Evolutionary conservation across 2,888 invertebrate species (phyloP).

Genomic region (Lithophane leautieri): DNA sequence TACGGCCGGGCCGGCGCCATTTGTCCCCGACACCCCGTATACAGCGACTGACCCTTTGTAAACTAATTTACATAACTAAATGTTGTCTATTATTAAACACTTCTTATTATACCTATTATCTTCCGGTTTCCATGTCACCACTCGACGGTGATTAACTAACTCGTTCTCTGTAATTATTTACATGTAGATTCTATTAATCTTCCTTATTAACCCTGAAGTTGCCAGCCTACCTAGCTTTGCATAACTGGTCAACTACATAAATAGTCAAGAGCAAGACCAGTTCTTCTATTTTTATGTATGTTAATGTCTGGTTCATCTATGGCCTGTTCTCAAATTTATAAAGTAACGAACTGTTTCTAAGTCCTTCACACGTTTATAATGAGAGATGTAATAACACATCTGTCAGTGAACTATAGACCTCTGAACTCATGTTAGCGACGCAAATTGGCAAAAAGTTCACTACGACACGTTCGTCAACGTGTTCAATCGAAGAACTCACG

Average conservation of each 20-base stretch:
- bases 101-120: conserved; percentile 3
- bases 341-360: conserved; percentile 5
- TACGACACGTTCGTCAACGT: conserved; percentile 44
- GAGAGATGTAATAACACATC: conserved; percentile 41
- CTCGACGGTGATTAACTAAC: conserved; percentile 18
- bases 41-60: conserved; percentile 8
- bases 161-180: conserved; percentile 22
- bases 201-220: conserved; percentile 19
- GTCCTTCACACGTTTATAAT: conserved; percentile 30
- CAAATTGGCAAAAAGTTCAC: conserved; percentile 59
- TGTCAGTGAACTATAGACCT: conserved; percentile 51
- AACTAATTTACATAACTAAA: conserved; percentile 29
- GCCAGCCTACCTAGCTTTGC: conserved; percentile 18
- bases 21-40: conserved; percentile 1
- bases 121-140: conserved; percentile 5
- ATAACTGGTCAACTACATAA: conserved; percentile 36
- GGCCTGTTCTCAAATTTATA: neutral
- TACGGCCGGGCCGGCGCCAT: neutral
- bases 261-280: conserved; percentile 34
- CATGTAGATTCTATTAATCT: conserved; percentile 29
- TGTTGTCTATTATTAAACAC: neutral
- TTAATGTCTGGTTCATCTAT: conserved; percentile 16
- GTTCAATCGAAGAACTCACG: conserved; percentile 39
- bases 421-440: conserved; percentile 41
- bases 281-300: conserved; percentile 36